Base-by-base conservation (phyloP, 2,888 invertebrate species). In the Chaitophorus viminalis region DNA sequence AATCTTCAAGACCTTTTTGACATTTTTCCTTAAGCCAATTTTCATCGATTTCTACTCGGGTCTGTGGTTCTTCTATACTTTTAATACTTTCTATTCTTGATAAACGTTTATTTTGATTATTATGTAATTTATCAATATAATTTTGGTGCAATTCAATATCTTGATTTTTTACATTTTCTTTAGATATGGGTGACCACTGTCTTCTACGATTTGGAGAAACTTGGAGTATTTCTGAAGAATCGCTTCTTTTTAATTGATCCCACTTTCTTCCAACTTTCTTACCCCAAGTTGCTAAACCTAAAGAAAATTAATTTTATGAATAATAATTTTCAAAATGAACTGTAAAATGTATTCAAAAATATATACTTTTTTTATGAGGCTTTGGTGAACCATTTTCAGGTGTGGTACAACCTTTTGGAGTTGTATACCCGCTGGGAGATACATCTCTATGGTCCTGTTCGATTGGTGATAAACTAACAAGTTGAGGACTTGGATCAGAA, bases 271-370 rank as follows among this genome's bases (percentile, higher is more conserved):
- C 94, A 89, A 93, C 93, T 91, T 93, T 93, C 90, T 92, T 93
- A 79, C 94, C 93, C 94, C 93, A 94, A 60, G 93, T 93, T 14
- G 94, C 93, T 89, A 94, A 91, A 90, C 93, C 94, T 94, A 90
- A 52, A 87, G 29, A 83, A 52, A 60, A 25, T 72, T 21, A 54
- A 39, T 88, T 75, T 33, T 52, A 54, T 54, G 31, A 70, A 54
- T 9, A 29, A n/a, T 36, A 68, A n/a, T 84, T 75, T 29, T 9
- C 21, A 17, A n/a, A 54, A 25, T n/a, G 39, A 54, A 4, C n/a
- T 17, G 9, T 17, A 4, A 36, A 76, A 68, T 31, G 36, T 72
- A 36, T 39, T 21, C 31, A 31, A 84, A 46, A 31, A 33, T 6
- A 68, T 29, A 75, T 90, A 91, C 91, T 91, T 91, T 91, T 91